These are phyloP conservation scores for Sebastes elongatus DNA, from an alignment of 2,797 vertebrate species.

Conservation along the genomic window DNA sequence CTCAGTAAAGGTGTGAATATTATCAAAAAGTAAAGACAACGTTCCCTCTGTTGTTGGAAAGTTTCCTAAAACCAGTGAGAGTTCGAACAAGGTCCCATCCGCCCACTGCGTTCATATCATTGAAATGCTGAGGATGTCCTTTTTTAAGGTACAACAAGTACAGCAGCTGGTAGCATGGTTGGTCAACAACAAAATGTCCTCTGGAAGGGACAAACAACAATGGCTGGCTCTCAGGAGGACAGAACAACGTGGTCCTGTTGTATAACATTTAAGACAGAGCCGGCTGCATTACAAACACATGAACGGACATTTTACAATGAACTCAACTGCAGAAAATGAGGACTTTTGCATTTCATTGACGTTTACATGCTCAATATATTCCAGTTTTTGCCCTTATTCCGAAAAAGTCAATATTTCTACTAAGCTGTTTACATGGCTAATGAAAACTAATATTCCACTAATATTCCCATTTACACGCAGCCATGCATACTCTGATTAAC, in stretches of 20 bases:
- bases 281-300: background rate
- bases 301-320: background rate
- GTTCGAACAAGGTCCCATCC: background rate
- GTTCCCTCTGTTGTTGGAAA: background rate
- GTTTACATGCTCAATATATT: too few species aligned
- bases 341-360: background rate
- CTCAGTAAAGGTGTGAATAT: too few species aligned
- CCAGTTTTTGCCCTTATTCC: too few species aligned
- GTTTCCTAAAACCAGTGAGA: background rate
- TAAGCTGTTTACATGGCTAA: too few species aligned
- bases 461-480: too few species aligned
- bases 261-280: background rate
- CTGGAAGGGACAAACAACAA: constrained; percentile 1
- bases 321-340: background rate
- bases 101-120: background rate
- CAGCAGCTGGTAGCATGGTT: background rate
- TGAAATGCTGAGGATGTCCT: constrained; percentile 6
- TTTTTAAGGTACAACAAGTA: background rate
- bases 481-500: too few species aligned
- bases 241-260: background rate
- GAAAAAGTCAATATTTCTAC: too few species aligned
- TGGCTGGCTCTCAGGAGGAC: background rate
- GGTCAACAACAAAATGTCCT: constrained; percentile 4
- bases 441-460: too few species aligned
- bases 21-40: background rate